phyloP scores from a whole-genome alignment of 2,113 vertebrate genomes.

The Xenopus tropicalis region DNA sequence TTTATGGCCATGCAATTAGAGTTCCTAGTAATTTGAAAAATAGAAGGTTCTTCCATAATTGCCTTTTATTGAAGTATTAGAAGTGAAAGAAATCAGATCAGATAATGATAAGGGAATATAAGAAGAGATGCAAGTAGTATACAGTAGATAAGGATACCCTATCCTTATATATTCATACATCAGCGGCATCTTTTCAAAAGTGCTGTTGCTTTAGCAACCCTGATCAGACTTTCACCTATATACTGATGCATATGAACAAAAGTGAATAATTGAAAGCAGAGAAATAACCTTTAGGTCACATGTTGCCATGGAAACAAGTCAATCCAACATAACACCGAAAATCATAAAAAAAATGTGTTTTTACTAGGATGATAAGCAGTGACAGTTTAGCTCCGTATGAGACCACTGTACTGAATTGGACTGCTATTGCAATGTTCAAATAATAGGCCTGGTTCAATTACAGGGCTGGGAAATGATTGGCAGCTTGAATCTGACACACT shows the following conservation, averaged over 20 bases:
- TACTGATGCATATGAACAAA: constrained; percentile 4
- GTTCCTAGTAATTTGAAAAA: too few relatives aligned
- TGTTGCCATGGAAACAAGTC: constrained; percentile 11
- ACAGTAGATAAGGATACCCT: neutral
- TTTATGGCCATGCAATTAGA: too few relatives aligned
- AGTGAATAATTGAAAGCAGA: neutral
- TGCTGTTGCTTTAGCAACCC: constrained; percentile 18
- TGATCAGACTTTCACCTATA: constrained; percentile 1
- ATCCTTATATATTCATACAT: neutral
- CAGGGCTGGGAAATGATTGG: too few relatives aligned
- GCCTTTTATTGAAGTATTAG: too few relatives aligned
- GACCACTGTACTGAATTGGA: too few relatives aligned
- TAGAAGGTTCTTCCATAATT: too few relatives aligned
- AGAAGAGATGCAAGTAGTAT: too few relatives aligned
- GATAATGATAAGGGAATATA: too few relatives aligned
- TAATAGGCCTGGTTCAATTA: too few relatives aligned
- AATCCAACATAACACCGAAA: neutral
- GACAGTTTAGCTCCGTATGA: neutral
- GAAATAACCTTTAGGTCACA: neutral
- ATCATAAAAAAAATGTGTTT: neutral
- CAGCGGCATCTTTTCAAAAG: neutral
- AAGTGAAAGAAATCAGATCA: too few relatives aligned
- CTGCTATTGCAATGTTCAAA: too few relatives aligned
- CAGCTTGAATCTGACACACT: too few relatives aligned
- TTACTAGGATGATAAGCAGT: neutral